Evolutionary conservation across 2,888 invertebrate species (phyloP).

Genomic region (Agriopis aurantiaria): DNA sequence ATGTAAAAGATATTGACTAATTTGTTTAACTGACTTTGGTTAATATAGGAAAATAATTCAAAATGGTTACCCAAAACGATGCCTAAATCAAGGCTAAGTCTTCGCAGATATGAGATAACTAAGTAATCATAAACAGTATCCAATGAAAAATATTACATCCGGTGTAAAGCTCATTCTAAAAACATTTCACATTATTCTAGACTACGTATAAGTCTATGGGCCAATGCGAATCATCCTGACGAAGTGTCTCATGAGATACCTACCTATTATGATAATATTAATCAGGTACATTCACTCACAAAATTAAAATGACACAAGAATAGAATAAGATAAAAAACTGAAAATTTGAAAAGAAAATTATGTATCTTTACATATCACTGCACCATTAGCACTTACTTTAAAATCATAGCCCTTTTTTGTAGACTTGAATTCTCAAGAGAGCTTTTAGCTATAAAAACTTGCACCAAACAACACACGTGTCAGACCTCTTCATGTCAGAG

Average conservation of each 20-base stretch:
- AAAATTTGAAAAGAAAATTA: background rate
- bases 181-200: too few species aligned
- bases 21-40: too few species aligned
- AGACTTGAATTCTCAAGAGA: constrained; percentile 6
- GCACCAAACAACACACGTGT: constrained; percentile 26
- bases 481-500: constrained; percentile 26
- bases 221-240: too few species aligned
- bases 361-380: background rate
- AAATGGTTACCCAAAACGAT: too few species aligned
- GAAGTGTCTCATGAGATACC: too few species aligned
- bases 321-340: background rate
- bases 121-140: background rate
- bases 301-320: too few species aligned
- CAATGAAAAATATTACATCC: too few species aligned
- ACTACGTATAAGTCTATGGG: too few species aligned
- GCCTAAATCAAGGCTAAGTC: background rate
- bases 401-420: constrained; percentile 12
- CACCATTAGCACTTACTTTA: constrained; percentile 13
- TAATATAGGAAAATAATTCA: too few species aligned
- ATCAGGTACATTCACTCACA: too few species aligned
- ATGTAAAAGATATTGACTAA: background rate
- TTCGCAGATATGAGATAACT: background rate
- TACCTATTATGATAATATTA: too few species aligned
- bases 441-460: constrained; percentile 24
- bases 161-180: too few species aligned